Base-by-base conservation (phyloP, 2,888 invertebrate genomes). In the Heliconius ethilla region DNA sequence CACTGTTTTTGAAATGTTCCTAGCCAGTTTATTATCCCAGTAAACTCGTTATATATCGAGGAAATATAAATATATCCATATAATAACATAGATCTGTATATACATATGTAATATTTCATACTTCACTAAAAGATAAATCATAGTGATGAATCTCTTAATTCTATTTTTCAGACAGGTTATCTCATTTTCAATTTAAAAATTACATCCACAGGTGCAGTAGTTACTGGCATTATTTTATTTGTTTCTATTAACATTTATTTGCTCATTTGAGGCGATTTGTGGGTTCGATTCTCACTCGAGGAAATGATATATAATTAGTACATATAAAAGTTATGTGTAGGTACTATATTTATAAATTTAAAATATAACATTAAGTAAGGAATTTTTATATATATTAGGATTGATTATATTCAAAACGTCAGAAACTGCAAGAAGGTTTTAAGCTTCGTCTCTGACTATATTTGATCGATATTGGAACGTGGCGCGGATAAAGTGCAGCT, bases 1-100 rank as follows among this genome's bases (percentile, higher is more conserved):
- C 79, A 80, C 69, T 65, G 67, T 79, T 63, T 75, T 76, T 72
- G 73, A 45, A 73, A 73, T 77, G 62, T 73, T 65, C 29, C 74
- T 74, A 74, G 63, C 74, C 29, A 45, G 37, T 63, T 63, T 45
- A 74, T 45, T 27, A 63, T 45, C 45, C 74, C 25, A 69, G 66
- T 67, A 69, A 29, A 66, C 27, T 74, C 73, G 29, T 73, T 63
- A 59, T 59, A 33, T 59, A 15, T 13, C 59, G 9, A 37, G n/a
- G 22, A 72, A 37, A 59, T 33, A n/a, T 59, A 55, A 22, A 37
- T 72, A n/a, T 72, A 70, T 55, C 33, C 27, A 72, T 72, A 72
- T 37, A 55, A 59, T 59, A 59, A 25, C 1, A 33, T 37, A 59
- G n/a, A 45, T 25, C 27, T 37, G 40, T 33, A 59, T 51, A 51